Evolutionary conservation across 2,888 invertebrate species (phyloP).

Genomic region (Penaeus monodon): DNA sequence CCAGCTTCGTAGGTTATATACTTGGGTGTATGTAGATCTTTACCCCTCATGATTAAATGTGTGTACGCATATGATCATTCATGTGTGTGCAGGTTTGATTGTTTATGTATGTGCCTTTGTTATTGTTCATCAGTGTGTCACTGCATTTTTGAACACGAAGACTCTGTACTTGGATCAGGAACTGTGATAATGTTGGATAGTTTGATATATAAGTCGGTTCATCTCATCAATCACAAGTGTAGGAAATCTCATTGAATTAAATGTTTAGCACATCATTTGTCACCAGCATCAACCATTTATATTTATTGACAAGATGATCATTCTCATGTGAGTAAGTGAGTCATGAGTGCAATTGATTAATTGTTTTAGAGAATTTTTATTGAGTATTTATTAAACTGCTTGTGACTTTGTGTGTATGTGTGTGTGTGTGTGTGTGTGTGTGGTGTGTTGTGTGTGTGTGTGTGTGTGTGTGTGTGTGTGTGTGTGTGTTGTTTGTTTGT

Average conservation of each 20-base stretch:
- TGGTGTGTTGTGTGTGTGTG: background rate
- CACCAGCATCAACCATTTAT: too few relatives aligned
- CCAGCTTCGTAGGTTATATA: conserved; percentile 81
- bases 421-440: conserved; percentile 5
- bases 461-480: background rate
- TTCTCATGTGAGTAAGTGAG: too few relatives aligned
- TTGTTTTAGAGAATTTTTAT: too few relatives aligned
- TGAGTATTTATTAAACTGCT: background rate
- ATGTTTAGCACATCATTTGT: too few relatives aligned
- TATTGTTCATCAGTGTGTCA: too few relatives aligned
- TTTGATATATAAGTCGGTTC: too few relatives aligned
- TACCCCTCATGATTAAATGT: conserved; percentile 44
- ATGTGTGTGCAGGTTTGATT: conserved; percentile 23
- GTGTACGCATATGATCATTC: background rate
- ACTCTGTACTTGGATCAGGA: too few relatives aligned
- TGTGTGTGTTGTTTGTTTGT: background rate
- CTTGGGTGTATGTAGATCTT: conserved; percentile 85
- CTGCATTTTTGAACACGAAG: too few relatives aligned
- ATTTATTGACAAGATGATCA: too few relatives aligned
- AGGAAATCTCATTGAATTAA: too few relatives aligned
- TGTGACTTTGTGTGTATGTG: background rate
- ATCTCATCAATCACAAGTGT: background rate
- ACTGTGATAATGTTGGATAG: too few relatives aligned
- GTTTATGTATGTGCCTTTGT: conserved; percentile 13
- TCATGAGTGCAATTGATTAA: too few relatives aligned